phyloP scores from a whole-genome alignment of 2,113 vertebrate genomes.

The Bagarius yarrelli region DNA sequence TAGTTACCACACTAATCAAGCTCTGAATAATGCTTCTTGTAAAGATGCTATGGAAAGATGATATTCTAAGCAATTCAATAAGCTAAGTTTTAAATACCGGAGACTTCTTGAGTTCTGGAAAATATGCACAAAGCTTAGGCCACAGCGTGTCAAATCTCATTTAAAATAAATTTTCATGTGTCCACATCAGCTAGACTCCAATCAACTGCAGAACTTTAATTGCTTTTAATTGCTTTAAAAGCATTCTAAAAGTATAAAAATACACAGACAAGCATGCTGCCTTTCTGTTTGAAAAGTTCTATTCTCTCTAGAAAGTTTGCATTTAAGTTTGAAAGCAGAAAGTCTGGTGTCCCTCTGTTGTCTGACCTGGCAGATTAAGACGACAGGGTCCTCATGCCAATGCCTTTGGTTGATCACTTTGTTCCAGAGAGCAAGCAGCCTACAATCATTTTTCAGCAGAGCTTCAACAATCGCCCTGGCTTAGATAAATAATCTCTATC shows the following conservation, averaged over 20 bases:
- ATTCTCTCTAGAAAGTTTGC: not conserved
- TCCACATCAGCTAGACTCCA: constrained; percentile 61
- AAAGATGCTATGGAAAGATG: constrained; percentile 7
- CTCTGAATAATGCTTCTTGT: constrained; percentile 6
- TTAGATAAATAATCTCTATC: constrained; percentile 22
- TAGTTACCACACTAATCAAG: constrained; percentile 48
- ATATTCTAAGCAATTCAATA: constrained; percentile 19
- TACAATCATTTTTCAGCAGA: constrained; percentile 50
- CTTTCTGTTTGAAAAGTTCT: constrained; percentile 14
- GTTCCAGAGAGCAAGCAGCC: constrained; percentile 53
- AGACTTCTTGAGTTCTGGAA: not conserved
- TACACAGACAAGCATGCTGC: constrained; percentile 20
- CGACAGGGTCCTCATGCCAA: not conserved
- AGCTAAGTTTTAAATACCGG: constrained; percentile 2
- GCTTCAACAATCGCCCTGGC: constrained; percentile 17
- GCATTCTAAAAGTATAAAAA: not conserved
- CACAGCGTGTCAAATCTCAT: constrained; percentile 47
- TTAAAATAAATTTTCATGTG: constrained; percentile 48
- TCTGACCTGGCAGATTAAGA: constrained; percentile 23
- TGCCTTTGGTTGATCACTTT: constrained; percentile 42
- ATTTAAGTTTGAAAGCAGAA: not conserved
- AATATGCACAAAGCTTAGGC: constrained; percentile 13
- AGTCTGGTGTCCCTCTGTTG: constrained; percentile 7
- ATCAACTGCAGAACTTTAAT: constrained; percentile 49
- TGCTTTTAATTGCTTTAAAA: constrained; percentile 45